A percentile compares a stretch with the other conserved stretches of the same genome.
Conservation (phyloP, 2,113 vertebrate species). For the Prunella fulvescens region DNA sequence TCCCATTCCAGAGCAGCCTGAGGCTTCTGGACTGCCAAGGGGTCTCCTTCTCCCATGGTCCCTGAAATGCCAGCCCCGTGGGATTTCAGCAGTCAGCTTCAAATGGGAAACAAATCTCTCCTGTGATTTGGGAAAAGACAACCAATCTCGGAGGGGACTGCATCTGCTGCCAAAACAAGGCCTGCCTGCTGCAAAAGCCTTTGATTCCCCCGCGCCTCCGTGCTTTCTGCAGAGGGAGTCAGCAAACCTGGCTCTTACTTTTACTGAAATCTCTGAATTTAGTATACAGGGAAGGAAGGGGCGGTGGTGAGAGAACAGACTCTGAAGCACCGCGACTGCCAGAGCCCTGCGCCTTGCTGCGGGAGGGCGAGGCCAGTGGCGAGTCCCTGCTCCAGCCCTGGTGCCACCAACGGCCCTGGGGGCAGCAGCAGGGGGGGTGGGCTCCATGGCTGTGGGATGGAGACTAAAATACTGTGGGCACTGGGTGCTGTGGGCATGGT, state of each 20-base stretch:
- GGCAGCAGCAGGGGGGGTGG: neutral
- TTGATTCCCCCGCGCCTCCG: constrained; percentile 55
- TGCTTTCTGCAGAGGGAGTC: constrained; percentile 59
- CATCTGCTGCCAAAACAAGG: constrained; percentile 54
- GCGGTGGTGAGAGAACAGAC: constrained; percentile 53
- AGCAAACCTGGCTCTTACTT: constrained; percentile 62
- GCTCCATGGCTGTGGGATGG: neutral
- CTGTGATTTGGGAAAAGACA: constrained; percentile 25
- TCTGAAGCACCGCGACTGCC: neutral
- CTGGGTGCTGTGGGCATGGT: rapidly evolving
- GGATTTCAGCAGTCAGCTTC: constrained; percentile 16
- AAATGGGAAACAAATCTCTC: constrained; percentile 59
- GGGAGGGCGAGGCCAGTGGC: neutral
- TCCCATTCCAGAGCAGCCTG: neutral
- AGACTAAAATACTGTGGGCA: neutral
- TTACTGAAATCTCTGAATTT: constrained; percentile 64
- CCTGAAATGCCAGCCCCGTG: neutral
- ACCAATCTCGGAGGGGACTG: constrained; percentile 14
- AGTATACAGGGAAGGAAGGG: constrained; percentile 45
- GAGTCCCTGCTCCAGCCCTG: neutral
- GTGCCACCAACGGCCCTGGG: rapidly evolving
- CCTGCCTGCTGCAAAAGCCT: constrained; percentile 57
- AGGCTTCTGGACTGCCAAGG: neutral
- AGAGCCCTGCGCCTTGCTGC: rapidly evolving
- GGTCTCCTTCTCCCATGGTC: neutral